Evolutionary conservation across 1,140 invertebrate genomes (phyloP), one percentile per base, ranked within the genome.

Genomic region (Venturia canescens): DNA sequence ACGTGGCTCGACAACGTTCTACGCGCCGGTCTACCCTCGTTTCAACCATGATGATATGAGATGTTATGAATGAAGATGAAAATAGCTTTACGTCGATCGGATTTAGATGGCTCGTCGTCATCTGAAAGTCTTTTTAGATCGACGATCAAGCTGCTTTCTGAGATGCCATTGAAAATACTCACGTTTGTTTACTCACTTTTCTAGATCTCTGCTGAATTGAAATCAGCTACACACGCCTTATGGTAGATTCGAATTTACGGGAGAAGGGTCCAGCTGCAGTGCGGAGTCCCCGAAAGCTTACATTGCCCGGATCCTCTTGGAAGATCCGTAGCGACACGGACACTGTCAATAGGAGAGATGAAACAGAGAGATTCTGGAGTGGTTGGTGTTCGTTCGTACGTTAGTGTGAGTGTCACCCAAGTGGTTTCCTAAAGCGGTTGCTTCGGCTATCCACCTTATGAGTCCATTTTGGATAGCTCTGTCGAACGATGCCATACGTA

Each of bases 1-100:
- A 87, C 84, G 85, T 66, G 83, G 80, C 83, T 80, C 86, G 81
- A 83, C 81, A 27, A 63, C 23, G 60, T 27, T 63, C 80, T 83
- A 81, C 83, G 83, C 83, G 77, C 81, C 77, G 83, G 84, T 80
- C 80, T 78, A 82, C 76, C 71, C 31, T 69, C 77, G 74, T 81
- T 78, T 78, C 78, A 15, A 5, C 57, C 66, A 34, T 44, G 1
- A 34, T 23, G n/a, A n/a, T n/a, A n/a, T n/a, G n/a, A n/a, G n/a
- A n/a, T n/a, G n/a, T n/a, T n/a, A n/a, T n/a, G n/a, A n/a, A n/a
- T n/a, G n/a, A n/a, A n/a, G n/a, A n/a, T n/a, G n/a, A n/a, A n/a
- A n/a, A n/a, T n/a, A n/a, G n/a, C n/a, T n/a, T n/a, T n/a, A n/a
- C n/a, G n/a, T n/a, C n/a, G n/a, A n/a, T n/a, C n/a, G n/a, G n/a